A percentile compares a stretch with the other conserved stretches of the same genome.
Evolutionary conservation across 2,888 invertebrate genomes (phyloP).

Genomic region (Nasonovia ribisnigri): DNA sequence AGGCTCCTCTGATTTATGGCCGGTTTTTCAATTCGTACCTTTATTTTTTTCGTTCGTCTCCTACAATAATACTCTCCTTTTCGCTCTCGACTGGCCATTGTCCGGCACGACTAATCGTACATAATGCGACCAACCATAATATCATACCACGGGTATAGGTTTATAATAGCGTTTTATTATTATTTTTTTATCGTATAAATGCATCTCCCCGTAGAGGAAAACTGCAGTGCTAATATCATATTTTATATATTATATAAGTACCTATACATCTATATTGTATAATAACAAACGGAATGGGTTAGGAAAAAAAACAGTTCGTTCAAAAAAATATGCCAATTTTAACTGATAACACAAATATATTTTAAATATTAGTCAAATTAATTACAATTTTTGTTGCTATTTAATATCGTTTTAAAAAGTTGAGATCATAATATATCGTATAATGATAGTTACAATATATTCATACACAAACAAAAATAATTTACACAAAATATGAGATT

Average conservation of each 20-base stretch:
- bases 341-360: slow-evolving; percentile 52
- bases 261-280: not conserved
- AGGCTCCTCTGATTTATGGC: slow-evolving; percentile 49
- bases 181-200: not conserved
- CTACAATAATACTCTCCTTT: not conserved
- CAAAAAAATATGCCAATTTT: not conserved
- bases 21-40: slow-evolving; percentile 41
- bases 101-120: not conserved
- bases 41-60: not conserved
- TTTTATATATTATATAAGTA: not conserved
- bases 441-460: not conserved
- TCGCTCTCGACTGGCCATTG: slow-evolving; percentile 11
- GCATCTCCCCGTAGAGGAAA: not conserved
- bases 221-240: too few relatives aligned
- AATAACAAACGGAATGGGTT: not conserved
- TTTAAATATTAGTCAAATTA: slow-evolving; percentile 50
- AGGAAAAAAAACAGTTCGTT: not conserved
- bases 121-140: not conserved
- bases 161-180: not conserved
- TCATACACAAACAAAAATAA: slow-evolving; percentile 2
- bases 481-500: slow-evolving; percentile 37
- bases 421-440: slow-evolving; percentile 58
- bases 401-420: slow-evolving; percentile 16
- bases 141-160: not conserved
- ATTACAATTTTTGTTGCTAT: slow-evolving; percentile 51